Evolutionary conservation across 2,113 vertebrate genomes (phyloP).

Genomic region (Paramormyrops kingsleyae): DNA sequence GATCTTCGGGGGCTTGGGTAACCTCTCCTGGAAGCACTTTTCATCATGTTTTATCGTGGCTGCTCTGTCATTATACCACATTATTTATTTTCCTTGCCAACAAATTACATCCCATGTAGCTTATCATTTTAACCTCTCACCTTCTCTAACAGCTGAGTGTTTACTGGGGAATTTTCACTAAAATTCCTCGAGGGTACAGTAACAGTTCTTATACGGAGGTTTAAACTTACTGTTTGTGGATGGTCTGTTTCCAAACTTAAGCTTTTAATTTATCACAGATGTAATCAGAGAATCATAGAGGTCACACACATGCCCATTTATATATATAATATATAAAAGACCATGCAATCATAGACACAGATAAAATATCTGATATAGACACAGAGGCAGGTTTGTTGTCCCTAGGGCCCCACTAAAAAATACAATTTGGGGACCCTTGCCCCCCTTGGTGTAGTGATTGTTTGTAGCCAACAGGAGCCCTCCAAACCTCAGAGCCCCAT

Average conservation of each 20-base stretch:
- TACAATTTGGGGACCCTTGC: neutral
- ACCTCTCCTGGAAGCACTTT: neutral
- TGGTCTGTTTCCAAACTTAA: neutral
- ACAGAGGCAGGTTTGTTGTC: neutral
- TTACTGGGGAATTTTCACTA: constrained; percentile 22
- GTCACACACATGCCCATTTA: too few relatives aligned
- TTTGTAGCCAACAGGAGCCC: neutral
- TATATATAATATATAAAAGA: too few relatives aligned
- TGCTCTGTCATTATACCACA: neutral
- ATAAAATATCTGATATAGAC: too few relatives aligned
- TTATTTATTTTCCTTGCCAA: neutral
- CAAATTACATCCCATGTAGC: neutral
- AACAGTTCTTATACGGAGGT: neutral
- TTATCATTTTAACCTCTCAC: constrained; percentile 17
- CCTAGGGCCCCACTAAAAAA: neutral
- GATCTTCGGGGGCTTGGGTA: neutral
- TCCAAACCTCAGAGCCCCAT: neutral
- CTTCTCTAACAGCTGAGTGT: constrained; percentile 1
- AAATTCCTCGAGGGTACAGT: neutral
- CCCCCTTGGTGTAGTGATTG: neutral
- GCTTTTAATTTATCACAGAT: neutral
- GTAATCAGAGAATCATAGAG: neutral
- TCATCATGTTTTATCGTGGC: neutral
- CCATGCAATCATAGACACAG: neutral
- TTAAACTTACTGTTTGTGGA: neutral